Evolutionary conservation across 2,113 vertebrate species (phyloP).

Genomic region (Petrocephalus microphthalmus): DNA sequence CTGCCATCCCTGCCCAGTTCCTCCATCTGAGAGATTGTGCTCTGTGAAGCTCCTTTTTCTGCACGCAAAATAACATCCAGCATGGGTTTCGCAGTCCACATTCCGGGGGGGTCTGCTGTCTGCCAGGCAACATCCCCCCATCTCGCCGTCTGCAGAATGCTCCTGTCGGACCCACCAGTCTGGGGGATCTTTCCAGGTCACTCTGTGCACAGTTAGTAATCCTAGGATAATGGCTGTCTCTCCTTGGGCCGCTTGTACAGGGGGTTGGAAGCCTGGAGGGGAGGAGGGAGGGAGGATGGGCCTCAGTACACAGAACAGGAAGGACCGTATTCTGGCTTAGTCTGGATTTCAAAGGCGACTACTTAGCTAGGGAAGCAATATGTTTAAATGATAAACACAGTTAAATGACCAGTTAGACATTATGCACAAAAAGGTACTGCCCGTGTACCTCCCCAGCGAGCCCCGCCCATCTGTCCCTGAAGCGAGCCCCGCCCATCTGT

Average conservation of each 20-base stretch:
- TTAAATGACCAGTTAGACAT: neutral
- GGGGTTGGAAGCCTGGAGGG: constrained; percentile 81
- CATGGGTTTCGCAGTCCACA: neutral
- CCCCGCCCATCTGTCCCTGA: too few species aligned
- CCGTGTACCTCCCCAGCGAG: neutral
- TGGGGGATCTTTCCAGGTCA: neutral
- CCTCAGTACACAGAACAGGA: neutral
- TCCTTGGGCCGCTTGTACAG: constrained; percentile 79
- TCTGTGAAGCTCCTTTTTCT: neutral
- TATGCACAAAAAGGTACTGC: too few species aligned
- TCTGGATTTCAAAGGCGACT: neutral
- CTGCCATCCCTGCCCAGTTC: neutral
- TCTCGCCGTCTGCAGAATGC: neutral
- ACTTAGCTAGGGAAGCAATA: neutral
- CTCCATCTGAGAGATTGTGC: neutral
- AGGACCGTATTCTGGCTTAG: neutral
- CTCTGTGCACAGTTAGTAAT: neutral
- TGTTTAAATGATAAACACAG: neutral
- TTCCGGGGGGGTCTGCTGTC: neutral
- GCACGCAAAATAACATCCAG: neutral
- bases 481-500: neutral
- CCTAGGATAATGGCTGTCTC: neutral
- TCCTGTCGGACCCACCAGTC: neutral
- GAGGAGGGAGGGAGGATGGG: neutral
- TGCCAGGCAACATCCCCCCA: neutral